Conservation (phyloP, 2,797 vertebrate genomes). For the Apogon hyalosoma region DNA sequence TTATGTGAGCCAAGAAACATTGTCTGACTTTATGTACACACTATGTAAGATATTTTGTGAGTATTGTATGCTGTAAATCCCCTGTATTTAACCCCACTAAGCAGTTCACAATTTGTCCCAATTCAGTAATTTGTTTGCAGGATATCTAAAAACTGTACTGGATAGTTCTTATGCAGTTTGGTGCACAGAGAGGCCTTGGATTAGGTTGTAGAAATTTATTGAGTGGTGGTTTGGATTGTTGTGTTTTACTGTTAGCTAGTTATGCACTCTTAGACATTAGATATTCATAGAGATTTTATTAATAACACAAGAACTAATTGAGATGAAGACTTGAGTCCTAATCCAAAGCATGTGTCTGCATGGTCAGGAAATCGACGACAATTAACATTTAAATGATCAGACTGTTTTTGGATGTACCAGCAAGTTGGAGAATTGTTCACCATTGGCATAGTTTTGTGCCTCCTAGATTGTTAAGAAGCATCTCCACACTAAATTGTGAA, state of each 20-base stretch:
- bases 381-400: constrained; percentile 53
- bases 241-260: constrained; percentile 35
- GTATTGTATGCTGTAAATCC: constrained; percentile 41
- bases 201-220: constrained; percentile 31
- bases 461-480: constrained; percentile 69
- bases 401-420: constrained; percentile 71
- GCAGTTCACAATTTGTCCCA: constrained; percentile 13
- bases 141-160: constrained; percentile 32
- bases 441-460: constrained; percentile 77
- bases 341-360: constrained; percentile 80
- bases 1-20: constrained; percentile 54
- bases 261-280: constrained; percentile 36
- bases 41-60: constrained; percentile 42
- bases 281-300: constrained; percentile 25
- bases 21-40: constrained; percentile 46
- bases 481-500: constrained; percentile 63
- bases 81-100: constrained; percentile 30
- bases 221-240: constrained; percentile 44
- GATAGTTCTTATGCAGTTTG: constrained; percentile 20
- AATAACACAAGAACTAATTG: constrained; percentile 47
- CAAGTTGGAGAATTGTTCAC: constrained; percentile 82
- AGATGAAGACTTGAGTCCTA: constrained; percentile 67
- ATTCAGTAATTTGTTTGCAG: constrained; percentile 45
- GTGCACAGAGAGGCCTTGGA: constrained; percentile 23
- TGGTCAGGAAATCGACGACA: constrained; percentile 77